Evolutionary conservation across 1,140 invertebrate genomes (phyloP).

Genomic region (Calliphora vicina): DNA sequence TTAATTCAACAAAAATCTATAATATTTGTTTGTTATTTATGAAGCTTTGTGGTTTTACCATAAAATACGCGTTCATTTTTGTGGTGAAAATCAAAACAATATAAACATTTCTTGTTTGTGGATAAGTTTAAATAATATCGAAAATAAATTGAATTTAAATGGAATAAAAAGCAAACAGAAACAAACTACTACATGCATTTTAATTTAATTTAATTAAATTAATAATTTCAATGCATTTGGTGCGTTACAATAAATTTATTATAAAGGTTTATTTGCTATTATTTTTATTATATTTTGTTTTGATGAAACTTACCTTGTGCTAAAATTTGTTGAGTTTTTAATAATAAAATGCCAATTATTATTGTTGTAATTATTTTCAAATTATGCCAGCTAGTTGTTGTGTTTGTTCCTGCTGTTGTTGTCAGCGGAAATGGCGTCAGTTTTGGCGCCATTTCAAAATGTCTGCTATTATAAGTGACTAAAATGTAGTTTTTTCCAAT

Average conservation of each 20-base stretch:
- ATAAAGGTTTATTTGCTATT: neutral
- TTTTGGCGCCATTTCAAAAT: conserved; percentile 36
- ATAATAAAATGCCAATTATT: conserved; percentile 2
- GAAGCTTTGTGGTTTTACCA: neutral
- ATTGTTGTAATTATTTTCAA: conserved; percentile 8
- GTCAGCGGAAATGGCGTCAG: conserved; percentile 34
- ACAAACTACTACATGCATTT: neutral
- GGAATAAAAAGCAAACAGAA: too few species aligned
- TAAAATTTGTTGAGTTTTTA: neutral
- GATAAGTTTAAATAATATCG: neutral
- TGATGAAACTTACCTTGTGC: conserved; percentile 30
- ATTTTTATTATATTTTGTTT: neutral
- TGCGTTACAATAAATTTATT: neutral
- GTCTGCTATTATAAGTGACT: neutral
- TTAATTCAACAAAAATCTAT: too few species aligned
- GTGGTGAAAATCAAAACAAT: neutral
- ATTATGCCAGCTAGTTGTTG: neutral
- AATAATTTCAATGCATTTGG: neutral
- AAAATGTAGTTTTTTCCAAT: neutral
- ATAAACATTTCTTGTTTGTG: neutral
- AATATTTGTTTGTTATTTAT: neutral
- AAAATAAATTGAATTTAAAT: neutral
- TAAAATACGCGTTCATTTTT: neutral
- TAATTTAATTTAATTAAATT: neutral
- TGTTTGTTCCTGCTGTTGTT: neutral